Base-by-base conservation (phyloP, 1,140 invertebrate species). In the Nephotettix cincticeps region DNA sequence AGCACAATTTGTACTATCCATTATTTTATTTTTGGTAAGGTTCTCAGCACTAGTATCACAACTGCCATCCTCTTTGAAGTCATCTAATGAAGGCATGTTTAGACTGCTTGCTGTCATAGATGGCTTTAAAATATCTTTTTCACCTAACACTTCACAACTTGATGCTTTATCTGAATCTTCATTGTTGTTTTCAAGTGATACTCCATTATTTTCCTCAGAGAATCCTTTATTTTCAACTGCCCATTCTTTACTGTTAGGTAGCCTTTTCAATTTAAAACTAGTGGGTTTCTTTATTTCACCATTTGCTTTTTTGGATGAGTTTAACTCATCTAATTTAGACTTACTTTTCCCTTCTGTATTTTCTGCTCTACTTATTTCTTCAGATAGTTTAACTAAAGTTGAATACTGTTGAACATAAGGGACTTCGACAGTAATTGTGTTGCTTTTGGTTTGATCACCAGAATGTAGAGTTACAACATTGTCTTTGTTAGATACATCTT, bases 391-490 rank as follows among this genome's bases (percentile, higher is more conserved):
- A 1, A 67, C 64, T 27, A 67, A 67, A 43, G 32, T 67, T 14
- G 64, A 67, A 23, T 67, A 67, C 64, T 67, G 64, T 67, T 67
- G 32, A 17, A 23, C 64, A 23, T 67, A 67, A 6, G 64, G 64
- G 1, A 67, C 64, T 67, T 67, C 64, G 1, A 67, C 64, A 23
- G 64, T 67, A n/a, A 67, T 43, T 13, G 64, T 67, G 27, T 43
- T 67, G 21, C 40, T 45, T 43, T 67, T 43, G 9, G 64, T 45
- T 43, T 67, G 64, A 45, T 67, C 64, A 17, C 9, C 64, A 45
- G 64, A 67, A 45, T 67, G 64, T 25, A 67, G 21, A 45, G 64
- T 67, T 1, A 67, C 64, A 14, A 67, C 13, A 43, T 67, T 67
- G 30, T 40, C 40, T 25, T 67, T 43, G 30, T 43, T 32, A 23